Evolutionary conservation across 2,888 invertebrate species (phyloP), one percentile per base, ranked within the genome.

Genomic region (Agriopis leucophaearia): DNA sequence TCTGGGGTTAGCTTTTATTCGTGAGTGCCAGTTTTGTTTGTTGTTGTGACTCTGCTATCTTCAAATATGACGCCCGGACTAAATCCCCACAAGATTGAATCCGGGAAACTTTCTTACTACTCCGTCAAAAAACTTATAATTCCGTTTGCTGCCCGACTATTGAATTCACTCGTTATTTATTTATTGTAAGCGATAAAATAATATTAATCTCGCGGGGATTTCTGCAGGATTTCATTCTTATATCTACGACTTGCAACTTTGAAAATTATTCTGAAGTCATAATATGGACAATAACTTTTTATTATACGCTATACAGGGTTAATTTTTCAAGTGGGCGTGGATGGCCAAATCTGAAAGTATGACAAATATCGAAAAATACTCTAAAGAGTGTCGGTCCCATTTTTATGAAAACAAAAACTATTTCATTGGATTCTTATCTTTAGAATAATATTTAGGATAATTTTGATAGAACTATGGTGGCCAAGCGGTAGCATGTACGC

Each of bases 101-200:
- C 82, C 82, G 80, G 80, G 75, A 81, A 92, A 92, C 81, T 91
- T 93, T 90, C 83, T 81, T 81, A 85, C 85, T 85, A 88, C 87
- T 90, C 84, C 84, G 89, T 91, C 91, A 91, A 91, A 92, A 91
- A 92, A 92, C 89, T 93, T 92, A 86, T 90, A 91, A 91, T 88
- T 86, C 87, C 83, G 82, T 83, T 85, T 79, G 82, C 85, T 81
- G 82, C 81, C 81, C 79, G 83, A 78, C 91, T 90, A 93, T 94
- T 94, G 92, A 94, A 92, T 93, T 91, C 90, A 79, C 86, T 85
- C 83, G 85, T 91, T 94, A 92, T 93, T 93, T 93, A 94, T 94
- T 88, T 93, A 94, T 94, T 88, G 92, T 91, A 85, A 81, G 88
- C 90, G 92, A 94, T 94, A 93, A 94, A 94, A 94, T 92, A 92